Conservation (phyloP, 2,888 invertebrate species). For the Schizotus pectinicornis region DNA sequence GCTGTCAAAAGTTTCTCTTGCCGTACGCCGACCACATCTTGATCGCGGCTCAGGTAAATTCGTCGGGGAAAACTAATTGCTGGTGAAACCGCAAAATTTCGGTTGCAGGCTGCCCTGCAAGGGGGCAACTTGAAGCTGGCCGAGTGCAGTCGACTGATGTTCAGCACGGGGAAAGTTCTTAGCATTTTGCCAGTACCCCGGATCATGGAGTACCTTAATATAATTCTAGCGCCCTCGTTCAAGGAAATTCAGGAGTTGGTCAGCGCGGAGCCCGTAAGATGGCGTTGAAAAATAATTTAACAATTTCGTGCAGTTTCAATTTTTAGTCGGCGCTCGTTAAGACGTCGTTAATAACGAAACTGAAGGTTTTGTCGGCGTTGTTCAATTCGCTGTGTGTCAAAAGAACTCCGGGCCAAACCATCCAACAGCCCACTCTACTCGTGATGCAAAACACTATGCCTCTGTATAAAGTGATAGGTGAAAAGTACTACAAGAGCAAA, state of each 20-base stretch:
- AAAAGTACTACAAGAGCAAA: conserved; percentile 68
- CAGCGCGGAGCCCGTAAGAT: conserved; percentile 60
- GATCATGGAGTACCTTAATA: conserved; percentile 73
- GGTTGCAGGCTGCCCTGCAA: conserved; percentile 61
- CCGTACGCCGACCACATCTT: conserved; percentile 80
- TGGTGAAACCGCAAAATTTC: too few relatives aligned
- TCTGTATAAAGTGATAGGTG: conserved; percentile 65
- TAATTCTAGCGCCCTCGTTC: conserved; percentile 71
- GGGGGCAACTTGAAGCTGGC: conserved; percentile 67
- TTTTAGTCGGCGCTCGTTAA: conserved; percentile 60
- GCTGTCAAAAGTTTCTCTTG: conserved; percentile 77
- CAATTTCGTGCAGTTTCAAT: background rate
- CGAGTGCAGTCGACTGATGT: conserved; percentile 77
- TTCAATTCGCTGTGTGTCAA: conserved; percentile 64
- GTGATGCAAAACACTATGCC: conserved; percentile 69
- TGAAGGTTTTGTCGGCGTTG: conserved; percentile 70
- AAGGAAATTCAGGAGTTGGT: conserved; percentile 65
- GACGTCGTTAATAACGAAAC: conserved; percentile 64
- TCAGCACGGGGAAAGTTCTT: conserved; percentile 75
- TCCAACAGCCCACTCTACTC: conserved; percentile 64
- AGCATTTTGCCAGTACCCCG: conserved; percentile 69
- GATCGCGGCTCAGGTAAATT: conserved; percentile 67
- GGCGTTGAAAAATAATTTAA: too few relatives aligned
- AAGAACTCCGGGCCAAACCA: conserved; percentile 28
- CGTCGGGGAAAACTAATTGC: too few relatives aligned